Conservation (phyloP, 2,113 vertebrate genomes). For the Columba livia region DNA sequence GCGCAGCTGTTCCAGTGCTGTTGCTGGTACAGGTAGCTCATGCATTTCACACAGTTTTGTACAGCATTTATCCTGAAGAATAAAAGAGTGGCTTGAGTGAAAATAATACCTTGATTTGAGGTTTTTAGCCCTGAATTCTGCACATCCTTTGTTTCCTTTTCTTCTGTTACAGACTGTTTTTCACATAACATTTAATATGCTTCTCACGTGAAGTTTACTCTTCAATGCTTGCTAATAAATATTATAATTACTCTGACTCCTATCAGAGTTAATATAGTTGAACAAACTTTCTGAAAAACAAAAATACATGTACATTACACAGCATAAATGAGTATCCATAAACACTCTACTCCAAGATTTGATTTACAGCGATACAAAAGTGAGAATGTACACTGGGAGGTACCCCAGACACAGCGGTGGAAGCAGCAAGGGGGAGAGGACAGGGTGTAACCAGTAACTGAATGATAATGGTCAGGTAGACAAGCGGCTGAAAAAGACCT, state of each 20-base stretch:
- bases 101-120: background rate
- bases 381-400: background rate
- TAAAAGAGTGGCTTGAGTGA: background rate
- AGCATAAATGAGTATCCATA: background rate
- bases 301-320: background rate
- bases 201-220: background rate
- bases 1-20: background rate
- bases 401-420: fast-evolving
- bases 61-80: background rate
- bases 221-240: constrained; percentile 13
- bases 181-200: background rate
- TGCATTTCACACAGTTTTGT: background rate
- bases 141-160: background rate
- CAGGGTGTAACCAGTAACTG: background rate
- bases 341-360: background rate
- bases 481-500: background rate
- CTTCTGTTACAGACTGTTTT: background rate
- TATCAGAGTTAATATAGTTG: background rate
- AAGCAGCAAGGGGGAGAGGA: background rate
- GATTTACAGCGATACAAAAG: background rate
- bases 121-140: background rate
- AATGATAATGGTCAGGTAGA: background rate
- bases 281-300: background rate
- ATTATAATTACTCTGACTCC: background rate
- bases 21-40: background rate